phyloP scores from a whole-genome alignment of 2,797 vertebrate species.

The Lagodon rhomboides region DNA sequence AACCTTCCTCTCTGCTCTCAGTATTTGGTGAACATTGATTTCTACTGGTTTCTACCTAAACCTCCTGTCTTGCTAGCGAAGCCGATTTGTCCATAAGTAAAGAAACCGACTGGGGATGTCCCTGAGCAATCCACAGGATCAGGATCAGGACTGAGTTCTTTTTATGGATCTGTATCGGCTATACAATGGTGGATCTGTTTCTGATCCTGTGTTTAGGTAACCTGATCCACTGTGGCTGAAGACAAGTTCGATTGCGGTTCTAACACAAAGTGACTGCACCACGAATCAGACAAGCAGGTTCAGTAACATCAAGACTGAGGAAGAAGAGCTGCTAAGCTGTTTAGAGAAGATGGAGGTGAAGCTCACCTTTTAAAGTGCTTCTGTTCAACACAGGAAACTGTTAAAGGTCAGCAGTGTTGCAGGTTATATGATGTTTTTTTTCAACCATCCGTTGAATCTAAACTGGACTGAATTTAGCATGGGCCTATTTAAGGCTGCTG shows the following conservation, averaged over 20 bases:
- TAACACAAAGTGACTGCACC: constrained; percentile 12
- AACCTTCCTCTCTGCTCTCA: neutral
- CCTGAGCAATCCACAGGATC: constrained; percentile 43
- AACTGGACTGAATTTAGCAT: neutral
- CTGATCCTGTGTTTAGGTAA: constrained; percentile 56
- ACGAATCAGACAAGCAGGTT: neutral
- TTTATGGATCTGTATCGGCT: constrained; percentile 31
- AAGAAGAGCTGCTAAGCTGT: neutral
- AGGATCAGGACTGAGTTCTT: constrained; percentile 5
- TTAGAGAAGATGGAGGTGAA: neutral
- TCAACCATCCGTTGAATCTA: neutral
- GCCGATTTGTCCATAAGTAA: constrained; percentile 30
- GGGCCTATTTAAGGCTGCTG: neutral
- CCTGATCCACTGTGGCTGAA: constrained; percentile 44
- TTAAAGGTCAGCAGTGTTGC: neutral
- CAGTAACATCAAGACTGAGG: neutral
- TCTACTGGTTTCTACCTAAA: neutral
- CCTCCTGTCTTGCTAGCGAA: constrained; percentile 43
- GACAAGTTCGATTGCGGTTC: neutral
- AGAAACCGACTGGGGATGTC: constrained; percentile 32
- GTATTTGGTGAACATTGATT: constrained; percentile 29
- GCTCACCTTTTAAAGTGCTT: neutral
- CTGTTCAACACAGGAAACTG: neutral
- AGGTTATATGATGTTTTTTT: neutral
- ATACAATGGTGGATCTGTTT: constrained; percentile 36